phyloP scores from a whole-genome alignment of 2,113 vertebrate genomes.

The Fregetta grallaria region DNA sequence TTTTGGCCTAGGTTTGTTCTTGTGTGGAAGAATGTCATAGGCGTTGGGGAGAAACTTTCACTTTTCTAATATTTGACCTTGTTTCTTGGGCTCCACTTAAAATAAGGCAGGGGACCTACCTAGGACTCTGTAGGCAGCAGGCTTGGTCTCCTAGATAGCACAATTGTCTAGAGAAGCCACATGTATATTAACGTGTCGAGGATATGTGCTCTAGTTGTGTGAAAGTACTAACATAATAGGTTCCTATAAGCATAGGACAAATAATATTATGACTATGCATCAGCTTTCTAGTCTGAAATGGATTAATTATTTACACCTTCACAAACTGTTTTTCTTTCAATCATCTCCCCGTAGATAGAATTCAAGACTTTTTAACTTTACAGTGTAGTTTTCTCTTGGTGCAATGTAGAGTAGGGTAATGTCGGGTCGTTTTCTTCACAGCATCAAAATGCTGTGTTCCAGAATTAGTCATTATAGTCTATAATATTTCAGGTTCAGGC shows the following conservation, averaged over 20 bases:
- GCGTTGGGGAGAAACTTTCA: not conserved
- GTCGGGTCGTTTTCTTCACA: not conserved
- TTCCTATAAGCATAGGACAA: not conserved
- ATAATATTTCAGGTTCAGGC: not conserved
- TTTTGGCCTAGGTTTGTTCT: not conserved
- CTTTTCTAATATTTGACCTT: not conserved
- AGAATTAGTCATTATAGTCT: not conserved
- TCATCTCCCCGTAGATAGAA: not conserved
- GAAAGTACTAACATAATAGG: not conserved
- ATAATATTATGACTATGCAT: not conserved
- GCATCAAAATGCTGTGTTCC: not conserved
- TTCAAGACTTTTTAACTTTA: not conserved
- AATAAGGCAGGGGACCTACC: not conserved
- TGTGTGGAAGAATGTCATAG: not conserved
- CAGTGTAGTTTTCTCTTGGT: not conserved
- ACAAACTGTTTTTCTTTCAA: not conserved
- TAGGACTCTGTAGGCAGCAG: not conserved
- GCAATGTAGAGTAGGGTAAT: not conserved
- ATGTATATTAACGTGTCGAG: not conserved
- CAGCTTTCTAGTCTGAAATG: not conserved
- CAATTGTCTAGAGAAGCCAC: not conserved
- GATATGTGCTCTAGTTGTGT: not conserved
- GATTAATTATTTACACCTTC: not conserved
- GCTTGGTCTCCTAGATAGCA: not conserved
- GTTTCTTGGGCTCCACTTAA: not conserved